Evolutionary conservation across 1,140 invertebrate species (phyloP).

Genomic region (Drosophila sechellia): DNA sequence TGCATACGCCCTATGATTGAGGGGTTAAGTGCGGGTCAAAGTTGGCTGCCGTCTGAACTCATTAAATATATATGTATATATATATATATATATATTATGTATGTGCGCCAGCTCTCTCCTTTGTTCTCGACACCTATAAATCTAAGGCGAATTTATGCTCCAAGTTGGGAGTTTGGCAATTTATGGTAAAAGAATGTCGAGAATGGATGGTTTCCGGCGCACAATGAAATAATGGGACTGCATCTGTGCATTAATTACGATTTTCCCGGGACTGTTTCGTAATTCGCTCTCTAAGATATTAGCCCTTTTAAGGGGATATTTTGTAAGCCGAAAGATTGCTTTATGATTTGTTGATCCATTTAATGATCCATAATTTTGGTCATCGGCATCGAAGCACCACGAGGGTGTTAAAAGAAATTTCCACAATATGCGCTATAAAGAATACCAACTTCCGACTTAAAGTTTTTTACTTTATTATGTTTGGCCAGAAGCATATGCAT

Average conservation of each 20-base stretch:
- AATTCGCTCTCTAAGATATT: slow-evolving; percentile 2
- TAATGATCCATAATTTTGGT: background rate
- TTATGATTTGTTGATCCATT: slow-evolving; percentile 1
- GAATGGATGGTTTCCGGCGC: slow-evolving; percentile 26
- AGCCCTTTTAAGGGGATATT: background rate
- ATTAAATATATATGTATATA: slow-evolving; percentile 15
- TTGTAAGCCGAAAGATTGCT: background rate
- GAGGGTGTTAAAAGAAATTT: background rate
- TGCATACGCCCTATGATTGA: slow-evolving; percentile 12
- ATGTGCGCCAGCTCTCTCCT: background rate
- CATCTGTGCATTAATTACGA: slow-evolving; percentile 25
- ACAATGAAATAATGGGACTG: slow-evolving; percentile 8
- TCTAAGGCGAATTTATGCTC: slow-evolving; percentile 21
- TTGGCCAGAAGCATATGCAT: background rate
- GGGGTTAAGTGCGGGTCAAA: slow-evolving; percentile 27
- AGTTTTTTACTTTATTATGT: background rate
- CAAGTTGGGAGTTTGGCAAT: slow-evolving; percentile 23
- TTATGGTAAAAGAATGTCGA: slow-evolving; percentile 20
- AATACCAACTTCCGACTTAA: background rate
- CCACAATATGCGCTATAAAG: background rate
- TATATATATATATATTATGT: slow-evolving; percentile 2
- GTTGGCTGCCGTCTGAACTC: slow-evolving; percentile 4
- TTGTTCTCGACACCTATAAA: slow-evolving; percentile 11
- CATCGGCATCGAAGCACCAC: background rate
- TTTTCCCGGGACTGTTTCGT: background rate